phyloP scores from a whole-genome alignment of 2,888 invertebrate species.

The Eudasyphora cyanicolor region DNA sequence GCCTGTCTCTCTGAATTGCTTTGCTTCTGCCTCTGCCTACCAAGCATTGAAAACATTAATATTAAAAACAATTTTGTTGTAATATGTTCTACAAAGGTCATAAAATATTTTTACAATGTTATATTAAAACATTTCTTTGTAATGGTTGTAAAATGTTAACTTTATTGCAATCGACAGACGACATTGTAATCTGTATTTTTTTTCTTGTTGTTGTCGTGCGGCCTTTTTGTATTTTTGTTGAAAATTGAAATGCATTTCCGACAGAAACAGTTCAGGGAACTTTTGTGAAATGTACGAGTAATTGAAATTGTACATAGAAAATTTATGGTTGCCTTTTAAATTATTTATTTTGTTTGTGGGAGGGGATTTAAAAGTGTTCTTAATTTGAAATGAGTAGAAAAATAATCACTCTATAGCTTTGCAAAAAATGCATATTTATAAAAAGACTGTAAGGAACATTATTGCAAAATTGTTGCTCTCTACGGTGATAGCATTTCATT shows the following conservation, averaged over 20 bases:
- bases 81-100: constrained; percentile 18
- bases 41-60: neutral
- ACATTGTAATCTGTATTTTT: constrained; percentile 6
- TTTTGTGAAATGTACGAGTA: no score
- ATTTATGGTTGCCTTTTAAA: neutral
- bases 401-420: no score
- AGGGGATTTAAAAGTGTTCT: neutral
- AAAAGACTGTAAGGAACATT: no score
- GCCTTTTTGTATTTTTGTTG: neutral
- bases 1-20: neutral
- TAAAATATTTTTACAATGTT: constrained; percentile 30
- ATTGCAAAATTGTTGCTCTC: no score
- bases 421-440: no score
- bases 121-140: constrained; percentile 26
- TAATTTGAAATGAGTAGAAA: neutral
- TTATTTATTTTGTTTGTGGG: neutral
- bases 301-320: neutral
- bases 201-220: no score
- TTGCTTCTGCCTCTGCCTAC: neutral
- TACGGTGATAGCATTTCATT: no score
- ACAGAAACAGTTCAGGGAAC: neutral
- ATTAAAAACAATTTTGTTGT: constrained; percentile 32
- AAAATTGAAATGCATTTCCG: neutral
- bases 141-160: constrained; percentile 7
- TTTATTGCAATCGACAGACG: constrained; percentile 23